These are phyloP conservation scores for Actinernus sp. DNA, from an alignment of 92 coral and sea anemone species.

Conservation along the genomic window DNA sequence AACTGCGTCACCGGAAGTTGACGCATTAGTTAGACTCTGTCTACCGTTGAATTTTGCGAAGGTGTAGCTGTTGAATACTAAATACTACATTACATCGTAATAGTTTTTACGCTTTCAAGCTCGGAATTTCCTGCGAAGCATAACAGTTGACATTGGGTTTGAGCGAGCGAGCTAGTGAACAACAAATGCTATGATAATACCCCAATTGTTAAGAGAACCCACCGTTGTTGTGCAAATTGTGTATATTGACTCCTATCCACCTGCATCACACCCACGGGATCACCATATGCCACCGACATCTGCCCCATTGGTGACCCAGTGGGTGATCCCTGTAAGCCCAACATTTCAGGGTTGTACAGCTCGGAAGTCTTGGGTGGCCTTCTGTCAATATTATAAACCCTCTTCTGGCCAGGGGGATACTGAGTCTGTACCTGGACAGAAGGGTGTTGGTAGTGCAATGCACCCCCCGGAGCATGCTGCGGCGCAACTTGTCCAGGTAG, in stretches of 20 bases:
- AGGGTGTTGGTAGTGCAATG: conserved; percentile 63
- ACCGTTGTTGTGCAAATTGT: no score
- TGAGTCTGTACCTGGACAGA: conserved; percentile 76
- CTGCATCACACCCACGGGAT: conserved; percentile 45
- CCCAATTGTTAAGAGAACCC: no score
- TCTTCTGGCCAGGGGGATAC: conserved; percentile 67
- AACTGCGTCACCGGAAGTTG: no score
- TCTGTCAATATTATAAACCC: conserved; percentile 62
- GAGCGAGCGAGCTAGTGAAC: no score
- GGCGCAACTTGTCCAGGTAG: conserved; percentile 46
- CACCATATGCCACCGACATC: conserved; percentile 30
- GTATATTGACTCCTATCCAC: conserved; percentile 73
- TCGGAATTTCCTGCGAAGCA: no score
- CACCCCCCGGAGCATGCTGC: conserved; percentile 49
- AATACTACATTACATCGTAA: no score
- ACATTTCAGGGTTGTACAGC: conserved; percentile 55
- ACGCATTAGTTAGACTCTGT: no score
- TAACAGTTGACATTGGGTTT: no score
- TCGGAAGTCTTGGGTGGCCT: conserved; percentile 70
- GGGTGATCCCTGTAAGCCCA: conserved; percentile 15
- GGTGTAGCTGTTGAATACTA: no score
- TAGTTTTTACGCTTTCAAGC: no score
- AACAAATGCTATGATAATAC: no score
- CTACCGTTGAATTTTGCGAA: no score
- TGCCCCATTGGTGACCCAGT: conserved; percentile 26